A percentile compares a stretch with the other conserved stretches of the same genome.
Evolutionary conservation across 35 echinoderm and acorn worm species (phyloP).

Genomic region (Apostichopus japonicus): DNA sequence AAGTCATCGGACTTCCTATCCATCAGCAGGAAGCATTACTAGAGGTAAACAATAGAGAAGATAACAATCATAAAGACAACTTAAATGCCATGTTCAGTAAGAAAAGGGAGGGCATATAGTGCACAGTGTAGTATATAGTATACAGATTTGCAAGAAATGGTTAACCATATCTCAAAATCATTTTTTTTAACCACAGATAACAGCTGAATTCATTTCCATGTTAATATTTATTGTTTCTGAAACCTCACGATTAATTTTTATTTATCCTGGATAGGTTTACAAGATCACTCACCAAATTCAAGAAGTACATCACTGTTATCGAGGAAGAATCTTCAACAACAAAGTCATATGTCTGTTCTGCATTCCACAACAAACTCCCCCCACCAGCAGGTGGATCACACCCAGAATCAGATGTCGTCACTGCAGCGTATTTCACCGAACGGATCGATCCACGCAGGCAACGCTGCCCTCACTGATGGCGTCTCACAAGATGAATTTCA

Average conservation of each 20-base stretch:
- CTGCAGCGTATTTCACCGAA: slow-evolving; percentile 45
- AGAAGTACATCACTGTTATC: slow-evolving; percentile 15
- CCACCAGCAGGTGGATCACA: slow-evolving; percentile 34
- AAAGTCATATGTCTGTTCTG: slow-evolving; percentile 6
- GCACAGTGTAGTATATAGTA: too few species aligned
- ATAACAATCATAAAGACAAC: background rate
- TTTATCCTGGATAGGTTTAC: slow-evolving; percentile 11
- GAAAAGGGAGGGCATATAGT: too few species aligned
- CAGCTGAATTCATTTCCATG: too few species aligned
- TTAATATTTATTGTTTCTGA: background rate
- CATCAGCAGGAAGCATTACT: slow-evolving; percentile 2
- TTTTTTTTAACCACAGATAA: too few species aligned
- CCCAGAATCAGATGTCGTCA: background rate
- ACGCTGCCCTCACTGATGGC: slow-evolving; percentile 16
- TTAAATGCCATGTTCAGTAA: background rate
- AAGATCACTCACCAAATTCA: slow-evolving; percentile 42
- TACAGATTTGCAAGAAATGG: too few species aligned
- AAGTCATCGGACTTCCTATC: slow-evolving; percentile 35
- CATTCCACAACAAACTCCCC: slow-evolving; percentile 13
- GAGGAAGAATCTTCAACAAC: slow-evolving; percentile 28
- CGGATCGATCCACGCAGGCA: slow-evolving; percentile 1
- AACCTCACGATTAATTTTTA: background rate
- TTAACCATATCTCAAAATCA: too few species aligned
- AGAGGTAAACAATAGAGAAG: slow-evolving; percentile 24
- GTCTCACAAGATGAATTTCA: slow-evolving; percentile 63